phyloP scores from a whole-genome alignment of 2,797 vertebrate genomes.

The Ataeniobius toweri region DNA sequence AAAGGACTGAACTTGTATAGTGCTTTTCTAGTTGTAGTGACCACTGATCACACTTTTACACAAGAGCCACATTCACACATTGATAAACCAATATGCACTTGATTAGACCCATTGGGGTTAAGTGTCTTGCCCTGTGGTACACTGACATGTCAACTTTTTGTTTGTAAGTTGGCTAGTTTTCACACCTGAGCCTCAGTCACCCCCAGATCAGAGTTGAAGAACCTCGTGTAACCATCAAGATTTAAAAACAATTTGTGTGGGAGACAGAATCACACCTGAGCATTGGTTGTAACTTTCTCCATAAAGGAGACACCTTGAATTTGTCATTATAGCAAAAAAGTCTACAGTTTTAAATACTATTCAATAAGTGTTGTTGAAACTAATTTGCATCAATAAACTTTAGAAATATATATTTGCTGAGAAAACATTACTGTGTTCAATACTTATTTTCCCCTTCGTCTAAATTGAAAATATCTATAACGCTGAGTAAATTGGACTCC shows the following conservation, averaged over 20 bases:
- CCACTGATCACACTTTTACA: not conserved
- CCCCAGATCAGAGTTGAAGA: too few relatives aligned
- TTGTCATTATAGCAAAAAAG: too few relatives aligned
- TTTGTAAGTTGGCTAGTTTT: not conserved
- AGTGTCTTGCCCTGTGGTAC: not conserved
- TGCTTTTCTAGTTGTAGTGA: not conserved
- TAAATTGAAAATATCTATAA: slow-evolving; percentile 27
- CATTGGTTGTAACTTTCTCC: too few relatives aligned
- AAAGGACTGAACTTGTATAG: not conserved
- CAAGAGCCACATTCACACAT: not conserved
- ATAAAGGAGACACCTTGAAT: too few relatives aligned
- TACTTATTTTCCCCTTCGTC: not conserved
- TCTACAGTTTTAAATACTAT: too few relatives aligned
- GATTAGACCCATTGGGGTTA: not conserved
- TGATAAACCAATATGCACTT: not conserved
- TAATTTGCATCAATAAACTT: not conserved
- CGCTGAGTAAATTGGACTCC: slow-evolving; percentile 39
- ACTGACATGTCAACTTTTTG: not conserved
- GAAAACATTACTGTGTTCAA: not conserved
- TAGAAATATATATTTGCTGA: not conserved
- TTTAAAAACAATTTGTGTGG: too few relatives aligned
- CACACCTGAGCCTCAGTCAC: not conserved
- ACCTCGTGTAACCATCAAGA: too few relatives aligned
- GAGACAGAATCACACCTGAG: too few relatives aligned
- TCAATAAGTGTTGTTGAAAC: not conserved